Evolutionary conservation across 2,888 invertebrate genomes (phyloP).

Genomic region (Rotaria magnacalcarata): DNA sequence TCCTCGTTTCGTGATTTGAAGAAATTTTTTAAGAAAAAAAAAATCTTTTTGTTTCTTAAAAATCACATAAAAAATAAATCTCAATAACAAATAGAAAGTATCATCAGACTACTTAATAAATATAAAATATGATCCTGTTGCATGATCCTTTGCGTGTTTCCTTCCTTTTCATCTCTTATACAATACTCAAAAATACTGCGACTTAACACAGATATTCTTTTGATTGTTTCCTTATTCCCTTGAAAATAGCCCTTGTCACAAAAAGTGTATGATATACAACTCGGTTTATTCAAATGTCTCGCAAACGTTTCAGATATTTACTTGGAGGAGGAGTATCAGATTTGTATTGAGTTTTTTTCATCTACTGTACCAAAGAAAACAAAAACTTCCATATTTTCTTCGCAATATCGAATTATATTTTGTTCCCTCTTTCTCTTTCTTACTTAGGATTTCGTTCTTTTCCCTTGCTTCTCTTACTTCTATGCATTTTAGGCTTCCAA

Average conservation of each 20-base stretch:
- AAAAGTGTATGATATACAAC: background rate
- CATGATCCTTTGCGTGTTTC: background rate
- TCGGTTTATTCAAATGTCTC: background rate
- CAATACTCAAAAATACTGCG: background rate
- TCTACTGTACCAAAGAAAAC: background rate
- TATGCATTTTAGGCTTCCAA: background rate
- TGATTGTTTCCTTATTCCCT: background rate
- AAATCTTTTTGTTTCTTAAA: too few relatives aligned
- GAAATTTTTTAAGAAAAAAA: too few relatives aligned
- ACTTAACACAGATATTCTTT: background rate
- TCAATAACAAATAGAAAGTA: too few relatives aligned
- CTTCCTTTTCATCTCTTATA: background rate
- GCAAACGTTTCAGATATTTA: background rate
- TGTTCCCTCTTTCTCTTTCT: background rate
- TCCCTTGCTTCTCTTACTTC: background rate
- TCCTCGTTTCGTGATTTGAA: too few relatives aligned
- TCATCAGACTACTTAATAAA: background rate
- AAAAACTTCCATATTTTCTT: background rate
- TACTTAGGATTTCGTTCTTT: background rate
- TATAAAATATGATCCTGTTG: background rate
- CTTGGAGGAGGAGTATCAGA: background rate
- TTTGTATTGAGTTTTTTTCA: background rate
- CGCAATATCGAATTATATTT: background rate
- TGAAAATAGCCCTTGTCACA: background rate
- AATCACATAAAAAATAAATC: too few relatives aligned